Conservation (phyloP, 2,888 invertebrate genomes). For the Callinectes sapidus region DNA sequence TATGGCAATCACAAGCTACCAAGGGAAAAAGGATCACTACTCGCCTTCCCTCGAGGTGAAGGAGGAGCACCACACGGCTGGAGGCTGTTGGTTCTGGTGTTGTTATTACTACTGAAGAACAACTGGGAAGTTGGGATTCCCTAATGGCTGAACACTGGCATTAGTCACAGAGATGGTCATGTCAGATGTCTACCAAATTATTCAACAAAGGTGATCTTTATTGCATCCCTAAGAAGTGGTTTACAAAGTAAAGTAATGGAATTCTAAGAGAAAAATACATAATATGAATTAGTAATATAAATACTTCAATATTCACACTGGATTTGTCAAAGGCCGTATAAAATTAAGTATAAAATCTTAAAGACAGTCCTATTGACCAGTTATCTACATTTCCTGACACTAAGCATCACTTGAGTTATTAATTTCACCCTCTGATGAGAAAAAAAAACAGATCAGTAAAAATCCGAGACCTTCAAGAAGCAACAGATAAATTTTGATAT, state of each 20-base stretch:
- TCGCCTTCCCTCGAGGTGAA: not conserved
- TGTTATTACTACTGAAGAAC: slow-evolving; percentile 6
- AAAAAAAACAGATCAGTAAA: not conserved
- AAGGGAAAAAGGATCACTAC: not conserved
- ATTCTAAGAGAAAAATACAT: slow-evolving; percentile 8
- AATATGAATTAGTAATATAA: not conserved
- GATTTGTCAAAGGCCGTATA: slow-evolving; percentile 27
- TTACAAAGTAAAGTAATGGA: slow-evolving; percentile 14
- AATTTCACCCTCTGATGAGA: not conserved
- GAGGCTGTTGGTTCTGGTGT: not conserved
- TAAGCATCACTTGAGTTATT: slow-evolving; percentile 26
- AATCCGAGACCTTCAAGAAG: not conserved
- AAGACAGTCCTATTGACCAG: slow-evolving; percentile 28
- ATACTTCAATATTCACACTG: not conserved
- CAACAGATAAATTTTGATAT: not conserved
- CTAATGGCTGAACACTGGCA: not conserved
- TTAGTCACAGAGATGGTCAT: slow-evolving; percentile 2
- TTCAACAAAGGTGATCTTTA: slow-evolving; percentile 19
- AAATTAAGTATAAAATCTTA: slow-evolving; percentile 35
- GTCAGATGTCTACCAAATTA: slow-evolving; percentile 5
- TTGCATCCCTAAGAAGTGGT: not conserved
- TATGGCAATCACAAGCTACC: not conserved
- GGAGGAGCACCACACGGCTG: not conserved
- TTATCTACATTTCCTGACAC: slow-evolving; percentile 35
- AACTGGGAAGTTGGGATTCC: not conserved